Conservation (phyloP, 2,113 vertebrate species). For the Neolamprologus fasciatus region DNA sequence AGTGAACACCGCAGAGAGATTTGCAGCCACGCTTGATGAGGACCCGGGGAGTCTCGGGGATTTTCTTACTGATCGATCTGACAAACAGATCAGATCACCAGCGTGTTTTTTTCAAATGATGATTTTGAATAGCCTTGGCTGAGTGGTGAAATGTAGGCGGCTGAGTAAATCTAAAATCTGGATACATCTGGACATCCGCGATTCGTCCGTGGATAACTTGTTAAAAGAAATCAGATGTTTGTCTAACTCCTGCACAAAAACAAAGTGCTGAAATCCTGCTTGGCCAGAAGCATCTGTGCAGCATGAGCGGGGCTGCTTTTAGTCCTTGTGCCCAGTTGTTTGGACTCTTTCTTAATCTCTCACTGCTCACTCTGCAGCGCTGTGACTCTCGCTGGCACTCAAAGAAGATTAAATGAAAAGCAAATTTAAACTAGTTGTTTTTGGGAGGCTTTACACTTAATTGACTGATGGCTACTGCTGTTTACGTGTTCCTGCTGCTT, state of each 20-base stretch:
- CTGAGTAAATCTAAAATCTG: background rate
- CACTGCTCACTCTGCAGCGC: constrained; percentile 42
- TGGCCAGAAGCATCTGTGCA: constrained; percentile 32
- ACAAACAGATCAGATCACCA: background rate
- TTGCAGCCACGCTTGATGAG: background rate
- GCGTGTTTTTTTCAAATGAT: background rate
- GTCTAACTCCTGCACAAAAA: constrained; percentile 27
- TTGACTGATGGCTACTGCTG: constrained; percentile 53
- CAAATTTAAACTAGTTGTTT: constrained; percentile 57
- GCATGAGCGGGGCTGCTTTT: background rate
- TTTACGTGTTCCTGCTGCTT: constrained; percentile 39
- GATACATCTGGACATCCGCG: background rate
- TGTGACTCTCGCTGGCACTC: constrained; percentile 1
- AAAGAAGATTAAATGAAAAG: constrained; percentile 55
- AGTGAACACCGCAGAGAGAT: background rate
- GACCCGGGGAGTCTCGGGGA: background rate
- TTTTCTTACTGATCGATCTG: background rate
- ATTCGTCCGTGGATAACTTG: background rate
- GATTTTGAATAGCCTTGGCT: background rate
- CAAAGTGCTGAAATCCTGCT: constrained; percentile 36
- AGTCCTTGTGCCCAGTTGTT: constrained; percentile 5
- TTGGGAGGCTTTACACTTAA: constrained; percentile 53
- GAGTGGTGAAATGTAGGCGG: background rate
- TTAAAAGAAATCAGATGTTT: constrained; percentile 25
- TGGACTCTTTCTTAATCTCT: constrained; percentile 36